A percentile compares a stretch with the other conserved stretches of the same genome.
Evolutionary conservation across 2,113 vertebrate genomes (phyloP).

Genomic region (Carettochelys insculpta): DNA sequence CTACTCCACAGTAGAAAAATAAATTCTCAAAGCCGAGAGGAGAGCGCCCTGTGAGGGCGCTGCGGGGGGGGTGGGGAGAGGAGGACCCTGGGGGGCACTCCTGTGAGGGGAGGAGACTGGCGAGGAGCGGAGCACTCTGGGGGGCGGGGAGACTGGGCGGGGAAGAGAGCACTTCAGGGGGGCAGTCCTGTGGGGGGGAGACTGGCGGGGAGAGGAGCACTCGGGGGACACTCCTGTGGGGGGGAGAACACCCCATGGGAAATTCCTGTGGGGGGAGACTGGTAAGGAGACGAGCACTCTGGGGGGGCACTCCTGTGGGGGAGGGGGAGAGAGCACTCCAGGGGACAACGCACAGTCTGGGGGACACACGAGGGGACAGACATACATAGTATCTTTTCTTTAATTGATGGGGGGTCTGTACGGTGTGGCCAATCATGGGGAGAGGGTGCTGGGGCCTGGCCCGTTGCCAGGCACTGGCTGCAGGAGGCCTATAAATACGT

Average conservation of each 20-base stretch:
- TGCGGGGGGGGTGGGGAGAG: too few species aligned
- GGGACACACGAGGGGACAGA: neutral
- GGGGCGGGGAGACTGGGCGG: neutral
- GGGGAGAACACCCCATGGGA: too few species aligned
- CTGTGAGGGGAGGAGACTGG: too few species aligned
- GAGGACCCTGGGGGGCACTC: too few species aligned
- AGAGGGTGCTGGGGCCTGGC: neutral
- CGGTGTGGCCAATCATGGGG: neutral
- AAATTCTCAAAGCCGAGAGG: neutral
- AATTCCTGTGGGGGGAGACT: too few species aligned
- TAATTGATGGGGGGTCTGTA: neutral
- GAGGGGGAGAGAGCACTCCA: neutral
- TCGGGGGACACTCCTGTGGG: too few species aligned
- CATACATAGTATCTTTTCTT: neutral
- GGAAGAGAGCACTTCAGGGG: neutral
- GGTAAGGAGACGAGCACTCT: too few species aligned
- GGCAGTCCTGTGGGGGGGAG: too few species aligned
- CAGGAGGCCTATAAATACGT: neutral
- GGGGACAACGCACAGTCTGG: neutral
- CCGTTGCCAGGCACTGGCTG: neutral
- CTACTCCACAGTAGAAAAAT: conserved; percentile 30
- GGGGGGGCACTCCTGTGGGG: too few species aligned
- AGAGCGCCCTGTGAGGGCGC: neutral
- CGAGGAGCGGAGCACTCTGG: too few species aligned
- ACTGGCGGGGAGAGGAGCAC: too few species aligned